Evolutionary conservation across 2,113 vertebrate species (phyloP).

Genomic region (Arenaria interpres): DNA sequence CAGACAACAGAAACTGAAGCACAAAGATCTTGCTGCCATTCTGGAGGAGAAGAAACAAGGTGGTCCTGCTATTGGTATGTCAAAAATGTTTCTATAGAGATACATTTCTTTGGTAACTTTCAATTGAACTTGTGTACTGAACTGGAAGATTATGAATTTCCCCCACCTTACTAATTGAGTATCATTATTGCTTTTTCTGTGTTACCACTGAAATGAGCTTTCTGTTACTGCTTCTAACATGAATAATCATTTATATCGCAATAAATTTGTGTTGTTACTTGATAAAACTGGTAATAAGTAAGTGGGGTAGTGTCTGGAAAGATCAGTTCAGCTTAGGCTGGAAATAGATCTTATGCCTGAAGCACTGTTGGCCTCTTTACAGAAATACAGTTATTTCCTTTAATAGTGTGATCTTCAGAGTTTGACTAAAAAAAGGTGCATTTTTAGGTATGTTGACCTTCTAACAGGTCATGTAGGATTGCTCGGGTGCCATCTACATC

Average conservation of each 20-base stretch:
- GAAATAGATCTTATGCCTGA: background rate
- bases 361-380: background rate
- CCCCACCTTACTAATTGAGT: background rate
- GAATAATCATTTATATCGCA: background rate
- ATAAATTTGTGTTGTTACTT: background rate
- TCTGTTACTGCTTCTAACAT: background rate
- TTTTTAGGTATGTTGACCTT: background rate
- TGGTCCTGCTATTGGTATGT: conserved; percentile 92
- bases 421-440: background rate
- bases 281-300: background rate
- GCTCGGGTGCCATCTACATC: background rate
- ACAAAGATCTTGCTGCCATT: conserved; percentile 92
- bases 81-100: background rate
- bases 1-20: conserved; percentile 74
- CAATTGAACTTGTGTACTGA: background rate
- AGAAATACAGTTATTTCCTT: background rate
- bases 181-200: background rate
- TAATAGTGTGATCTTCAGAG: background rate
- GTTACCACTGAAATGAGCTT: background rate
- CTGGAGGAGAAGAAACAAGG: conserved; percentile 98
- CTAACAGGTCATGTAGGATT: background rate
- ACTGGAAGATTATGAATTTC: background rate
- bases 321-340: background rate
- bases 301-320: background rate
- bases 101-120: background rate